Conservation (phyloP, 2,888 invertebrate species). For the Chrysodeixis includens region DNA sequence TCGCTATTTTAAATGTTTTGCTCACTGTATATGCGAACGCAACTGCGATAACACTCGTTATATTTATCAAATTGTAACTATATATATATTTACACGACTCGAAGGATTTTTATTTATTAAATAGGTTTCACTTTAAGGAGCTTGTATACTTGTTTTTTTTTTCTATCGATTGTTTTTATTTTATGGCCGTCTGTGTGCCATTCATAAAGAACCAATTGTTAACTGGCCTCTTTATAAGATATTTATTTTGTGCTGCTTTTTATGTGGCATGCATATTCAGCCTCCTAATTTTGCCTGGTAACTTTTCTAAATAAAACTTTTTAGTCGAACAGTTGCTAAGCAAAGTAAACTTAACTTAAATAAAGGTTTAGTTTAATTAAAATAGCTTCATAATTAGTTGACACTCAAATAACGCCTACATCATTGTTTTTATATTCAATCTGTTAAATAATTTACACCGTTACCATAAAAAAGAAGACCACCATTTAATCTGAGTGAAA, state of each 20-base stretch:
- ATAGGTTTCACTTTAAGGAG: conserved; percentile 15
- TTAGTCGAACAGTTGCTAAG: no score
- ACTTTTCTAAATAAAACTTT: not conserved
- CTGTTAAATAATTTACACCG: not conserved
- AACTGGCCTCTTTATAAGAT: conserved; percentile 7
- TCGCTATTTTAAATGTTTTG: conserved; percentile 2
- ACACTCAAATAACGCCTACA: not conserved
- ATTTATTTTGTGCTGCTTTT: not conserved
- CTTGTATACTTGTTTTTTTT: conserved; percentile 29
- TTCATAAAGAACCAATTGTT: conserved; percentile 23
- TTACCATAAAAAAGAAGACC: no score
- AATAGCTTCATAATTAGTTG: not conserved
- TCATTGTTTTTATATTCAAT: not conserved
- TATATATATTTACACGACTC: conserved; percentile 33
- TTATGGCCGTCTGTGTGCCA: conserved; percentile 29
- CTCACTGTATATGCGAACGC: not conserved
- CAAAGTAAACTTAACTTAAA: not conserved
- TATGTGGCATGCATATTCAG: not conserved
- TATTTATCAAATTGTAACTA: conserved; percentile 20
- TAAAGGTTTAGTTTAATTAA: not conserved
- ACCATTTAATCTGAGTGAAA: not conserved
- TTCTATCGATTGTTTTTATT: conserved; percentile 30
- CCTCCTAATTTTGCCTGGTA: not conserved
- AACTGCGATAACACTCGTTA: conserved; percentile 11
- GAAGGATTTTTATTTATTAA: conserved; percentile 25